These are phyloP conservation scores for Strigamia transsilvanica DNA, from an alignment of 2,888 invertebrate genomes.

Conservation along the genomic window DNA sequence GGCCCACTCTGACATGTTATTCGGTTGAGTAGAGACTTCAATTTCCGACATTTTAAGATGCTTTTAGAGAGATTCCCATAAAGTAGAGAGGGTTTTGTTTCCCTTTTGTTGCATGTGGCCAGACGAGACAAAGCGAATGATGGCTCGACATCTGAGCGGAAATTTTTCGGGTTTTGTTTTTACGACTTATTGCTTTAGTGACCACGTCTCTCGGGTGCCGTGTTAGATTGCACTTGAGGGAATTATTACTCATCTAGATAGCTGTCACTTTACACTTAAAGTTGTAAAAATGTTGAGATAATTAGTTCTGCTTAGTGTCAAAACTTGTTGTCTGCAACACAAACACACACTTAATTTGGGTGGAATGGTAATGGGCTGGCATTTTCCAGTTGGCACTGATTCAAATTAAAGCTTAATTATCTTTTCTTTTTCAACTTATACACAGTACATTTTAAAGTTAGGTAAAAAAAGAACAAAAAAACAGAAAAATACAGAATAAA, in stretches of 20 bases:
- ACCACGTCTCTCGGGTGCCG: neutral
- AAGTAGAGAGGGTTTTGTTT: neutral
- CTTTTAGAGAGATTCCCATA: neutral
- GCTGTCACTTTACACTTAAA: constrained; percentile 18
- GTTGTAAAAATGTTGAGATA: constrained; percentile 17
- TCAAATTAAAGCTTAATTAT: constrained; percentile 5
- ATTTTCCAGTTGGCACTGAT: neutral
- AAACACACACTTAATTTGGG: constrained; percentile 25
- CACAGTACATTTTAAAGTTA: neutral
- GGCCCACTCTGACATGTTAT: neutral
- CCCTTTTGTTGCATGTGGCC: neutral
- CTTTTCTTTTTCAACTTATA: neutral
- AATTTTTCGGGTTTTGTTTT: constrained; percentile 31
- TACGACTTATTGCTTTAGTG: constrained; percentile 7
- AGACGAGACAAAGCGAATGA: neutral
- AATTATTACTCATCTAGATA: constrained; percentile 27
- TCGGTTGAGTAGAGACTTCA: neutral
- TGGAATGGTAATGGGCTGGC: neutral
- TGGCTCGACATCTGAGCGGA: neutral
- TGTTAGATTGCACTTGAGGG: neutral
- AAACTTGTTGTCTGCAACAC: constrained; percentile 23
- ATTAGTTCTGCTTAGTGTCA: constrained; percentile 29
- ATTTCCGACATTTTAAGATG: neutral
- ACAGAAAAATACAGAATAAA: too few relatives aligned
- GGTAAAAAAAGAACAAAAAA: neutral